Evolutionary conservation across 2,113 vertebrate species (phyloP), one percentile per base, ranked within the genome.

Genomic region (Platysternon megacephalum): DNA sequence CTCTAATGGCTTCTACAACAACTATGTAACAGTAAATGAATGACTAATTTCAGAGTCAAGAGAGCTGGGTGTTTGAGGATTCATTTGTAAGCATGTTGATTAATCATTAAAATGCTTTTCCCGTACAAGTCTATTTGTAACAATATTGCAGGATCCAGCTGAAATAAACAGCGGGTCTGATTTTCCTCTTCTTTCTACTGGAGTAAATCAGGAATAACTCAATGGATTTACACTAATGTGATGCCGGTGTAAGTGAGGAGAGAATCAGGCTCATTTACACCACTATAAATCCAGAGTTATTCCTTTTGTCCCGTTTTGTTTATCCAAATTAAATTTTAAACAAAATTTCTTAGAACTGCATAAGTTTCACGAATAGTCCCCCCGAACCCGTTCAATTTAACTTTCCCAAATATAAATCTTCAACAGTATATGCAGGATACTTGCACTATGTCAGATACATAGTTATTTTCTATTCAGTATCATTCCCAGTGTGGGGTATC

Each of bases 391-490:
- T 91, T 86, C 32, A 78, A 22, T 83, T 32, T 91, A 83, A 17
- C 44, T 88, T 85, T 74, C 83, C 35, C n/a, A 91, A 74, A 88
- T 52, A 93, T 5, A n/a, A 85, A 51, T 85, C 80, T 79, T 81
- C 78, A 92, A 58, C 21, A 91, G 13, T 0, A 0, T 44, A 81
- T 81, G 16, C 88, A 88, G 82, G 42, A 56, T 65, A 65, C 1
- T 0, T 83, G 32, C 85, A 74, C 2, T 92, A 28, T 94, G 61
- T 53, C 76, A 91, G 56, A 93, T 48, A 84, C 55, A 93, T 26
- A 86, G 86, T 92, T 88, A 89, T 89, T 46, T 94, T 88, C 79
- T 86, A 29, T 91, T 94, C 95, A 95, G 84, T 86, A 84, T 21
- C 86, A 44, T 44, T 94, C 65, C 58, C 42, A 65, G 35, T 74